These are phyloP conservation scores for Euwallacea similis DNA, from an alignment of 1,140 invertebrate genomes.

Conservation along the genomic window DNA sequence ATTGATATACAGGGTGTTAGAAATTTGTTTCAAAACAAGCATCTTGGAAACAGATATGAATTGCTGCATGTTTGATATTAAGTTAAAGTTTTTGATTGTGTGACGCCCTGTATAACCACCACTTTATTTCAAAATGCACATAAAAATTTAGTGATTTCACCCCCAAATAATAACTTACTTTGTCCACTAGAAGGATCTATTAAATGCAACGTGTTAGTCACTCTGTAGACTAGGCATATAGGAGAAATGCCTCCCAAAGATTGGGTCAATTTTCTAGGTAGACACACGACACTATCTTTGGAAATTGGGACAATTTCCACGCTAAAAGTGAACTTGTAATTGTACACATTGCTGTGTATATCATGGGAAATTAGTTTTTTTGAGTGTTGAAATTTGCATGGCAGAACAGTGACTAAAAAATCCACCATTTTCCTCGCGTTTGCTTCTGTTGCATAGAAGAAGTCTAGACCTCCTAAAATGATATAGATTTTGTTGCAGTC, in stretches of 20 bases:
- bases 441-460: conserved; percentile 88
- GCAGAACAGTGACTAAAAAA: conserved; percentile 86
- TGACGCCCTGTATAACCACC: too few species aligned
- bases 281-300: conserved; percentile 94
- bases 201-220: conserved; percentile 86
- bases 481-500: too few species aligned
- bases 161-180: conserved; percentile 59
- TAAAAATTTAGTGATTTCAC: too few species aligned
- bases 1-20: too few species aligned
- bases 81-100: too few species aligned
- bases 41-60: too few species aligned
- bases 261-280: conserved; percentile 85
- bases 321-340: conserved; percentile 93
- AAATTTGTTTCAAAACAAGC: too few species aligned
- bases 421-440: conserved; percentile 95
- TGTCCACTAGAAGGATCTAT: conserved; percentile 93
- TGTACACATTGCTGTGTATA: conserved; percentile 94
- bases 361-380: conserved; percentile 98
- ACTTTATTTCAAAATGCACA: too few species aligned
- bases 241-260: conserved; percentile 90
- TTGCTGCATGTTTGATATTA: too few species aligned
- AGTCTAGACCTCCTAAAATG: conserved; percentile 89
- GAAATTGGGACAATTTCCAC: conserved; percentile 97
- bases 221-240: conserved; percentile 86
- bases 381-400: conserved; percentile 83